phyloP scores from a whole-genome alignment of 2,113 vertebrate genomes.

The Peromyscus maniculatus region DNA sequence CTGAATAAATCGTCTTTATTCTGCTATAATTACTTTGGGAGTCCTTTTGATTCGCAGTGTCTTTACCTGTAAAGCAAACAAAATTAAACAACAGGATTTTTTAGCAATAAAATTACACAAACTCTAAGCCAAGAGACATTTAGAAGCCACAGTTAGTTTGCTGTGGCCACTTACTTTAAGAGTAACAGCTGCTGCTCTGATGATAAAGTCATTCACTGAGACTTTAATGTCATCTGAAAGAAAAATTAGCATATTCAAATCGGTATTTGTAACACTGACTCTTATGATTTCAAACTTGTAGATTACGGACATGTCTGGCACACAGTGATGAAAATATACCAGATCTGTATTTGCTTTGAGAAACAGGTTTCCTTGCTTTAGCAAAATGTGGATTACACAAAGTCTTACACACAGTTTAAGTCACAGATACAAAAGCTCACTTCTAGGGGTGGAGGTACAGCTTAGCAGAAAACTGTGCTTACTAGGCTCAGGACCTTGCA shows the following conservation, averaged over 20 bases:
- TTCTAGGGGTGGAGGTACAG: neutral
- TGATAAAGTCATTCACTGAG: conserved; percentile 98
- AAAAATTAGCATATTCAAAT: conserved; percentile 81
- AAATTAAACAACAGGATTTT: conserved; percentile 24
- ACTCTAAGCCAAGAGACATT: neutral
- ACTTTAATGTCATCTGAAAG: conserved; percentile 95
- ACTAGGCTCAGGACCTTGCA: neutral
- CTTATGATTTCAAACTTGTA: conserved; percentile 30
- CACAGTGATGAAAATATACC: neutral
- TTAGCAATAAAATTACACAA: conserved; percentile 19
- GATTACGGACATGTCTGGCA: conserved; percentile 32
- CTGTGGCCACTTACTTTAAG: conserved; percentile 93
- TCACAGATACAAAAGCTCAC: neutral
- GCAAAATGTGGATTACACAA: conserved; percentile 29
- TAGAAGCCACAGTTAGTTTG: conserved; percentile 43
- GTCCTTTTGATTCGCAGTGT: neutral
- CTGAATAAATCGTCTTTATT: neutral
- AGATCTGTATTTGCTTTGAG: conserved; percentile 7
- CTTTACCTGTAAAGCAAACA: neutral
- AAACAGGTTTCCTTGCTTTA: neutral
- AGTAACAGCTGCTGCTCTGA: conserved; percentile 96
- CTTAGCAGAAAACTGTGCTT: neutral
- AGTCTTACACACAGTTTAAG: neutral
- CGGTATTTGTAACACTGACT: conserved; percentile 37
- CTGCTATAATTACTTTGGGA: conserved; percentile 19